Evolutionary conservation across 2,113 vertebrate genomes (phyloP).

Genomic region (Origma solitaria): DNA sequence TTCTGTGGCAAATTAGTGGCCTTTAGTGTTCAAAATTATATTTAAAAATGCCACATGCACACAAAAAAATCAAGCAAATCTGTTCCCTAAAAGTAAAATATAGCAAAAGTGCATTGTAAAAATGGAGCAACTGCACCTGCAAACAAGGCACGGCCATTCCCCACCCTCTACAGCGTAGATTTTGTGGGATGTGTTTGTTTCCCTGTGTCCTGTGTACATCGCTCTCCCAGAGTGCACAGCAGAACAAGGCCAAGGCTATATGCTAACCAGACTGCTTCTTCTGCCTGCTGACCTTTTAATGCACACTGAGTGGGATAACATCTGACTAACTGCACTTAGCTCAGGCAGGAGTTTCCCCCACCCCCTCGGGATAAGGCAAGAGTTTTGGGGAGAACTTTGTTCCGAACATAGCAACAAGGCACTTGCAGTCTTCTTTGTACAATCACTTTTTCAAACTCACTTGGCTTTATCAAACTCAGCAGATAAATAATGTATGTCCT

Average conservation of each 20-base stretch:
- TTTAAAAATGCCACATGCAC: background rate
- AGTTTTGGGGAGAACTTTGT: background rate
- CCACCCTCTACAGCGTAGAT: background rate
- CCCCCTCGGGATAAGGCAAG: background rate
- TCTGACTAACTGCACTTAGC: background rate
- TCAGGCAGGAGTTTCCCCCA: background rate
- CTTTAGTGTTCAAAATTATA: background rate
- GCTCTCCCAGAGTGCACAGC: background rate
- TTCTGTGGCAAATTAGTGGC: background rate
- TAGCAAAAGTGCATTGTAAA: background rate
- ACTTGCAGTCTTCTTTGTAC: background rate
- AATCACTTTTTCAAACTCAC: background rate
- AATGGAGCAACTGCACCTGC: background rate
- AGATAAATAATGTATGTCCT: constrained; percentile 38
- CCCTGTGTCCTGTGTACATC: background rate
- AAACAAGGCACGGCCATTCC: background rate
- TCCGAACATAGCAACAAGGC: background rate
- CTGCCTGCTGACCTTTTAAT: background rate
- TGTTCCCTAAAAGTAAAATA: background rate
- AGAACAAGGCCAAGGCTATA: background rate
- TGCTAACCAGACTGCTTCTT: background rate
- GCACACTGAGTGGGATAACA: background rate
- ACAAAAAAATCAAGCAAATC: background rate
- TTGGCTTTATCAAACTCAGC: constrained; percentile 7
- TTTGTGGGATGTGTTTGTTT: background rate